Base-by-base conservation (phyloP, 2,888 invertebrate genomes). In the Terebella lapidaria region DNA sequence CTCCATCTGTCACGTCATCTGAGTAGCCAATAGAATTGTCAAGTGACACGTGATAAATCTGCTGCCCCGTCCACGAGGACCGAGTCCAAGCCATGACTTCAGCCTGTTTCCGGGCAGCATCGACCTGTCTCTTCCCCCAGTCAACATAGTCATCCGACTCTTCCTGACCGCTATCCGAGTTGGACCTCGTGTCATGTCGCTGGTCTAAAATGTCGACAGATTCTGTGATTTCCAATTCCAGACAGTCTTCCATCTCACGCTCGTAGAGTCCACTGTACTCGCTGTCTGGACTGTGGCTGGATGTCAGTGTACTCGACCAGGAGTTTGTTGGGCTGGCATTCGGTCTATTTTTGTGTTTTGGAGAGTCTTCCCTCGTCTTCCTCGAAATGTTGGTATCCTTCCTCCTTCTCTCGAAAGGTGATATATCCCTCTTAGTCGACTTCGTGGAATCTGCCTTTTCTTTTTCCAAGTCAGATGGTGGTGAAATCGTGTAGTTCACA, bases 231-330 rank as follows among this genome's bases (percentile, higher is more conserved):
- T 49, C 49, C 24, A 49, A 24, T 24, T 49, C 49, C 15, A 49
- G 22, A 15, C 24, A 5, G n/a, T 49, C 49, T 49, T 49, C 49
- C 49, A 49, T 49, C 22, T 49, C 49, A 15, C 49, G 49, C 49
- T 49, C 49, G 49, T 49, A 49, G 18, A 49, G 18, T 24, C 49
- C 49, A 24, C 18, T n/a, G 49, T 49, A 49, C 5, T 49, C 49
- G 10, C 10, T 18, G 18, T 35, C 35, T 18, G 10, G 35, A 35
- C 35, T 18, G n/a, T n/a, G n/a, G n/a, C n/a, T n/a, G n/a, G n/a
- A n/a, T n/a, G n/a, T n/a, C n/a, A n/a, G n/a, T n/a, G n/a, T n/a
- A n/a, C n/a, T n/a, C n/a, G n/a, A n/a, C n/a, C n/a, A n/a, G n/a
- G n/a, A n/a, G n/a, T n/a, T n/a, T n/a, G n/a, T n/a, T n/a, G n/a